Evolutionary conservation across 2,113 vertebrate species (phyloP).

Genomic region (Hucho hucho): DNA sequence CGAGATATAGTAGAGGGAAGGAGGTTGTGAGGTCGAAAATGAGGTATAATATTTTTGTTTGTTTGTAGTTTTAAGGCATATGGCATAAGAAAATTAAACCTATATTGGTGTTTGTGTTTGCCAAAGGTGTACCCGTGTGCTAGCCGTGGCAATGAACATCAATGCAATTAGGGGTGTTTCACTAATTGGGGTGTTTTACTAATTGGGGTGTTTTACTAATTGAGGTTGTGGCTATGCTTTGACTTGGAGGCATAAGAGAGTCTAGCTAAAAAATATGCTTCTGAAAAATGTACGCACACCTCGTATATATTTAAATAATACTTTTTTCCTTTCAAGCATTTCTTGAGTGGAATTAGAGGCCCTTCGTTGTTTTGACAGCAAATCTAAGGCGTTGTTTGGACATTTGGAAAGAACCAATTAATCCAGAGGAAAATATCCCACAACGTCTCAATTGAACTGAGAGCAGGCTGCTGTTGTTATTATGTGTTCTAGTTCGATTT

Average conservation of each 20-base stretch:
- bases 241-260: too few species aligned
- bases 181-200: too few species aligned
- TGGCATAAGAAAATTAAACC: neutral
- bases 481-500: conserved; percentile 11
- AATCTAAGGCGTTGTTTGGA: neutral
- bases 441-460: neutral
- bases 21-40: conserved; percentile 56
- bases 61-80: conserved; percentile 27
- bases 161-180: too few species aligned
- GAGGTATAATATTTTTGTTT: conserved; percentile 43
- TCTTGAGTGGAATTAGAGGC: too few species aligned
- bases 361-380: neutral
- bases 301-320: neutral
- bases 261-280: neutral
- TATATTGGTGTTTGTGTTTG: too few species aligned
- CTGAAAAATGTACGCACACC: neutral
- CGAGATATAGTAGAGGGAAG: conserved; percentile 15
- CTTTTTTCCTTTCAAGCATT: too few species aligned
- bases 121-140: too few species aligned
- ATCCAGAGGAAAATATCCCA: neutral
- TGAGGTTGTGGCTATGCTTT: too few species aligned
- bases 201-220: too few species aligned
- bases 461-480: neutral
- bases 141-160: too few species aligned
- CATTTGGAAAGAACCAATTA: neutral